Evolutionary conservation across 2,113 vertebrate species (phyloP).

Genomic region (Zosterops hypoxanthus): DNA sequence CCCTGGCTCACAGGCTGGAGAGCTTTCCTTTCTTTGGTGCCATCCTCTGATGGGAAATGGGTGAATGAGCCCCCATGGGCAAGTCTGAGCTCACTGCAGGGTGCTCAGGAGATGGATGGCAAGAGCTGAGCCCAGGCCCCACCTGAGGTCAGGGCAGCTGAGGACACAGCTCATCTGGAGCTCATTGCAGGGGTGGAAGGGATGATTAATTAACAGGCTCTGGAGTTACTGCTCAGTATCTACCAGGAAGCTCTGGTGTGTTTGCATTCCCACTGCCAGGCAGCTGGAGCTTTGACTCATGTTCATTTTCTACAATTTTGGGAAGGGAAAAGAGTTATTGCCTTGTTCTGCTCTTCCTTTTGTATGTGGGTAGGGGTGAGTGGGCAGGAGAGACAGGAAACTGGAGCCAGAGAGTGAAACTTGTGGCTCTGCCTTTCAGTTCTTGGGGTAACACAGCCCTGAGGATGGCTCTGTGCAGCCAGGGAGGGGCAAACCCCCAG

Average conservation of each 20-base stretch:
- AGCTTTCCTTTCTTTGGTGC: not conserved
- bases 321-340: not conserved
- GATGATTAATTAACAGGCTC: not conserved
- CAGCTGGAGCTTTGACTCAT: not conserved
- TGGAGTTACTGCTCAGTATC: fast-evolving
- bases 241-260: not conserved
- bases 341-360: not conserved
- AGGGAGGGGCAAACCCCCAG: not conserved
- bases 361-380: not conserved
- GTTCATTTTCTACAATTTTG: not conserved
- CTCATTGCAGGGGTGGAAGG: not conserved
- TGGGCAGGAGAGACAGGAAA: fast-evolving
- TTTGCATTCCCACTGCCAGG: not conserved
- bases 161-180: not conserved
- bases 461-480: not conserved
- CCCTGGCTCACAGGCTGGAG: fast-evolving
- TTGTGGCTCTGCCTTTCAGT: not conserved
- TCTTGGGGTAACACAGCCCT: not conserved
- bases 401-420: not conserved
- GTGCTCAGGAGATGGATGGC: not conserved
- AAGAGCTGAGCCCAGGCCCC: not conserved
- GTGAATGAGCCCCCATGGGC: no score
- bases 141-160: not conserved
- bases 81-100: not conserved
- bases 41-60: not conserved